Evolutionary conservation across 2,113 vertebrate species (phyloP), one percentile per base, ranked within the genome.

Genomic region (Ellobius talpinus): DNA sequence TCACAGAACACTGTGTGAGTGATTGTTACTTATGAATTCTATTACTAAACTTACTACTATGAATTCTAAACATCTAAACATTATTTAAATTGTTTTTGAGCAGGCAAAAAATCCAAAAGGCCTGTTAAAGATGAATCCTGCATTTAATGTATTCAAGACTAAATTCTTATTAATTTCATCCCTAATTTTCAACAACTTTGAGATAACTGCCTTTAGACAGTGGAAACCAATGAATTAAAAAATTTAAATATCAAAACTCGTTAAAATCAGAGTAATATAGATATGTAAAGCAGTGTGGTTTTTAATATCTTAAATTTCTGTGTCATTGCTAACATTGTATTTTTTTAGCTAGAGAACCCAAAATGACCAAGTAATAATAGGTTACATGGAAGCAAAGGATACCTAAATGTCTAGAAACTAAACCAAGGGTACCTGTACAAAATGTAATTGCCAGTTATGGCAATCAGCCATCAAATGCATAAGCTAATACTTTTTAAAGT

Each of bases 401-500:
- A 8, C 55, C 50, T 26, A 95, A 66, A 76, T 45, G 84, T 82
- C 31, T 50, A 50, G 70, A 95, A 63, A 88, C 16, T 42, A 78
- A 93, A 84, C 87, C 55, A 89, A 72, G 45, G 42, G 68, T 77
- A 85, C 36, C 36, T 52, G 42, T 42, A 31, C 21, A 74, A 68
- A 89, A 93, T 68, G 4, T 82, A 89, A 70, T 29, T 91, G 72
- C 26, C 94, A 97, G 90, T 92, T 55, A 96, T 88, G 79, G 90
- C 78, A 29, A 97, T n/a, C 50, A 70, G 42, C 14, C 29, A 55
- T 92, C 92, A 84, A 84, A 87, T 87, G 82, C 7, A 90, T 68
- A 74, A 50, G 55, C 7, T 68, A 93, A 74, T 96, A 88, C 94
- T 87, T 68, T 87, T 82, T 87, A 68, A 98, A 98, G 96, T 90